These are phyloP conservation scores for Augiades crinisus DNA, from an alignment of 2,888 invertebrate genomes.

Conservation along the genomic window DNA sequence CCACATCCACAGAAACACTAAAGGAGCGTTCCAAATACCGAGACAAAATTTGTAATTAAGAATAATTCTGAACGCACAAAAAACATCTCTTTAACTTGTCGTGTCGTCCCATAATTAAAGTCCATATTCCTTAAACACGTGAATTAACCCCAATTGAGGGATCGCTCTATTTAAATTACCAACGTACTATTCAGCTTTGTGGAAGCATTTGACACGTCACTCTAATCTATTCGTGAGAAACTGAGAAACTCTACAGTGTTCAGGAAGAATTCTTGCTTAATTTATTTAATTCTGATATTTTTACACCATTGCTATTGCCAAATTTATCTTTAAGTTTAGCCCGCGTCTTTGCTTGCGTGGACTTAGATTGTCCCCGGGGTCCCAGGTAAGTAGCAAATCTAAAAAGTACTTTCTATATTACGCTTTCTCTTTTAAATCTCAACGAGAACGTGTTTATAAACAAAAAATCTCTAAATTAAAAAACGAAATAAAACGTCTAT, in stretches of 20 bases:
- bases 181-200: conserved; percentile 76
- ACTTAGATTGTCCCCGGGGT: too few species aligned
- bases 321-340: too few species aligned
- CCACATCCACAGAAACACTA: too few species aligned
- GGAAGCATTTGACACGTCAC: conserved; percentile 75
- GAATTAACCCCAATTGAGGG: conserved; percentile 81
- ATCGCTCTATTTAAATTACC: conserved; percentile 80
- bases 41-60: conserved; percentile 14
- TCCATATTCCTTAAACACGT: conserved; percentile 78
- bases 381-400: too few species aligned
- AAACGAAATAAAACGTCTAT: too few species aligned
- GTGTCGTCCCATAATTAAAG: conserved; percentile 58
- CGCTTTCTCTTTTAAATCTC: not conserved
- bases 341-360: too few species aligned
- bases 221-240: conserved; percentile 56
- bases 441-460: too few species aligned
- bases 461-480: too few species aligned
- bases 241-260: conserved; percentile 19
- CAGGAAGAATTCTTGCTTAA: conserved; percentile 14
- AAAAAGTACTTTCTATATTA: too few species aligned
- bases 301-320: too few species aligned
- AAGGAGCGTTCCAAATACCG: conserved; percentile 2
- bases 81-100: conserved; percentile 19
- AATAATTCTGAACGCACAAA: conserved; percentile 4
- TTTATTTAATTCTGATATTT: too few species aligned